Evolutionary conservation across 2,888 invertebrate genomes (phyloP).

Genomic region (Aproaerema taeniolella): DNA sequence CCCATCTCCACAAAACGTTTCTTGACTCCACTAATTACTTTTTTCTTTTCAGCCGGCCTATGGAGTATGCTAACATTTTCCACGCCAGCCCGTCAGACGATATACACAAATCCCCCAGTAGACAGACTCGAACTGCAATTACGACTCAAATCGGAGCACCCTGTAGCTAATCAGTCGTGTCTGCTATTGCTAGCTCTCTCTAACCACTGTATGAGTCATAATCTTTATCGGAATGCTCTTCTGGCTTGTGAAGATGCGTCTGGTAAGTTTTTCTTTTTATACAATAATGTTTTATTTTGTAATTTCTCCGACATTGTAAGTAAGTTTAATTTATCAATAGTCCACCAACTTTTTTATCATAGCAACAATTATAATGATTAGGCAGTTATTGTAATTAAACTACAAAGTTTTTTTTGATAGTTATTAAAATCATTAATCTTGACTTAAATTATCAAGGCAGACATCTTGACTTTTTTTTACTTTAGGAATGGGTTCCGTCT

Average conservation of each 20-base stretch:
- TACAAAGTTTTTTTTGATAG: not conserved
- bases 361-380: too few relatives aligned
- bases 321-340: not conserved
- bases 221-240: slow-evolving; percentile 92
- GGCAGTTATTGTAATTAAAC: too few relatives aligned
- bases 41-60: slow-evolving; percentile 76
- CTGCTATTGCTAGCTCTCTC: slow-evolving; percentile 91
- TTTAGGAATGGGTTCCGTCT: too few relatives aligned
- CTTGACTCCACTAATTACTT: too few relatives aligned
- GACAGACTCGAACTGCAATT: slow-evolving; percentile 54
- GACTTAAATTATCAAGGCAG: too few relatives aligned
- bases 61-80: slow-evolving; percentile 88
- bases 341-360: too few relatives aligned
- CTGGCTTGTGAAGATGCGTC: slow-evolving; percentile 89
- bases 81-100: slow-evolving; percentile 52
- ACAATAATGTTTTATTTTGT: not conserved
- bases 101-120: slow-evolving; percentile 46
- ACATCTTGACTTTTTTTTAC: too few relatives aligned
- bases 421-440: too few relatives aligned
- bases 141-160: slow-evolving; percentile 77
- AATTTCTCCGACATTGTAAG: not conserved
- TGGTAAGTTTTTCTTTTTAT: slow-evolving; percentile 67
- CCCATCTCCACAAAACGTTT: too few relatives aligned
- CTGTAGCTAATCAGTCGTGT: slow-evolving; percentile 93
- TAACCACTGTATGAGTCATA: slow-evolving; percentile 91